Evolutionary conservation across 2,113 vertebrate genomes (phyloP).

Genomic region (Xenopus borealis): DNA sequence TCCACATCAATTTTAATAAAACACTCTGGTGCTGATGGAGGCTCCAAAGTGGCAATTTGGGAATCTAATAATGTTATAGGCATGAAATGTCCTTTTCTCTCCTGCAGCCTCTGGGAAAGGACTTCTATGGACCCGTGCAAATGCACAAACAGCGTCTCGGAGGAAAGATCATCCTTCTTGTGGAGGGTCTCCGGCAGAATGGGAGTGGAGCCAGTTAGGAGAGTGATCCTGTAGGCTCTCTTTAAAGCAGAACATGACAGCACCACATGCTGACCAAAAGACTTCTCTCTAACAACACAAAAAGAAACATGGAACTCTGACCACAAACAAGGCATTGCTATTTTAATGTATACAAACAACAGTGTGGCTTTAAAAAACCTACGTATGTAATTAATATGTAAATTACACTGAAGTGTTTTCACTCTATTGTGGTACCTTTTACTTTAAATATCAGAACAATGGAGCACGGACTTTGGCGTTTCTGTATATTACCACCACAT

Average conservation of each 20-base stretch:
- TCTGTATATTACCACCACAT: no score
- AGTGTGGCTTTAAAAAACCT: no score
- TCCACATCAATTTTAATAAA: constrained; percentile 71
- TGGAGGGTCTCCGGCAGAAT: not conserved
- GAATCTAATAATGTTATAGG: constrained; percentile 72
- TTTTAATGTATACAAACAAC: no score
- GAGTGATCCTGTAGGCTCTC: constrained; percentile 71
- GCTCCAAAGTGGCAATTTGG: constrained; percentile 80
- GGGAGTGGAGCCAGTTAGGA: constrained; percentile 63
- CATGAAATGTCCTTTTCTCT: constrained; percentile 83
- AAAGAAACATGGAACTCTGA: not conserved
- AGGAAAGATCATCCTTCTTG: not conserved
- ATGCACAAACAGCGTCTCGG: constrained; percentile 73
- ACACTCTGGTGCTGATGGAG: constrained; percentile 70
- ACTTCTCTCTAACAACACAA: constrained; percentile 61
- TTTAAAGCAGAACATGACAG: constrained; percentile 86
- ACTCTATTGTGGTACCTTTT: no score
- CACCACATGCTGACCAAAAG: constrained; percentile 60
- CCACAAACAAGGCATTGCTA: no score
- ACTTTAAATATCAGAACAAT: no score
- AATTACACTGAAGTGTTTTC: no score
- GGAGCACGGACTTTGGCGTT: no score
- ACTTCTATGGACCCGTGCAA: constrained; percentile 71
- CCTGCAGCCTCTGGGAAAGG: constrained; percentile 68
- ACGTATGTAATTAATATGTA: no score